Evolutionary conservation across 2,888 invertebrate species (phyloP).

Genomic region (Papilio demoleus): DNA sequence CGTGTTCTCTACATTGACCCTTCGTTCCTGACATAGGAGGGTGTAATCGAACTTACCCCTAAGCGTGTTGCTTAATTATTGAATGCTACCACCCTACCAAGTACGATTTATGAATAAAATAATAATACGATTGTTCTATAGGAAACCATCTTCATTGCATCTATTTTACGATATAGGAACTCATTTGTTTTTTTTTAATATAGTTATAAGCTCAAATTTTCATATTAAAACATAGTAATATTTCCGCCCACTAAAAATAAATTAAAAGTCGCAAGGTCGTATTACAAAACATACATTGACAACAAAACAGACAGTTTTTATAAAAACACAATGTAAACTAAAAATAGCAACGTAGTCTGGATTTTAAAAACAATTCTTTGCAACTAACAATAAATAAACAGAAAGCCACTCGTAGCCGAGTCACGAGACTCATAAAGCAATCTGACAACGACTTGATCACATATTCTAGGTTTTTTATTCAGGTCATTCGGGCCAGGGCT

Average conservation of each 20-base stretch:
- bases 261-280: background rate
- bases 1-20: slow-evolving; percentile 3
- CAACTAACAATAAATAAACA: slow-evolving; percentile 35
- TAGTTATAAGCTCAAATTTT: background rate
- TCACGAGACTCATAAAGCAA: slow-evolving; percentile 20
- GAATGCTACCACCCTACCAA: background rate
- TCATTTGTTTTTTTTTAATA: too few relatives aligned
- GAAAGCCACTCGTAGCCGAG: slow-evolving; percentile 17
- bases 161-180: too few relatives aligned
- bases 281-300: background rate
- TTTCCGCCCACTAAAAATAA: background rate
- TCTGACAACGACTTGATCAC: slow-evolving; percentile 19
- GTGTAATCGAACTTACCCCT: slow-evolving; percentile 2
- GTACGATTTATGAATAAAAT: background rate
- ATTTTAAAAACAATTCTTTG: slow-evolving; percentile 3
- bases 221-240: background rate
- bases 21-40: slow-evolving; percentile 9
- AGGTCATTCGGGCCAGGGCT: slow-evolving; percentile 5
- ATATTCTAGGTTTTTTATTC: slow-evolving; percentile 25
- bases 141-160: background rate
- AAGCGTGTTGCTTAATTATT: slow-evolving; percentile 9
- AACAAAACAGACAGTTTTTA: background rate
- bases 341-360: slow-evolving; percentile 12
- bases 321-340: slow-evolving; percentile 6
- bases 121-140: background rate